Conservation (phyloP, 92 coral and sea anemone species). For the Umimayanthus kanabou region DNA sequence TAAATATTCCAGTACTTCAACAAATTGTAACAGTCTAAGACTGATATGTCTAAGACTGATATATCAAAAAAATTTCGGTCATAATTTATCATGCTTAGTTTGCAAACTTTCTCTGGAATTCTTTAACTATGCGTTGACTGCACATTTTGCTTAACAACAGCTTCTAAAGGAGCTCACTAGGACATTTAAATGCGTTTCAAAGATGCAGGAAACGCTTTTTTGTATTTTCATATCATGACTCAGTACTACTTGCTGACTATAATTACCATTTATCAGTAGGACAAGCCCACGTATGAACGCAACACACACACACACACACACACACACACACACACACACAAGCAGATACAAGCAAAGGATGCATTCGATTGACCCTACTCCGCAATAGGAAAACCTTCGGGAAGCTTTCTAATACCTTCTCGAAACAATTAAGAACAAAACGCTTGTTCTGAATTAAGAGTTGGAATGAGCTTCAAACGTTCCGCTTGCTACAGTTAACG, state of each 20-base stretch:
- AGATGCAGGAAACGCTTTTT: too few relatives aligned
- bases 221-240: too few relatives aligned
- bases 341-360: too few relatives aligned
- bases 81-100: too few relatives aligned
- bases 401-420: too few relatives aligned
- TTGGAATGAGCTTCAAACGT: too few relatives aligned
- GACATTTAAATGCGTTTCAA: background rate
- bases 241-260: background rate
- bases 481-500: too few relatives aligned
- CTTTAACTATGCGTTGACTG: background rate
- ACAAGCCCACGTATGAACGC: background rate
- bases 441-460: too few relatives aligned
- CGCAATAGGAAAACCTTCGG: too few relatives aligned
- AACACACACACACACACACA: background rate
- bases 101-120: background rate
- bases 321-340: background rate
- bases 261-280: too few relatives aligned
- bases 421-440: too few relatives aligned
- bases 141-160: background rate
- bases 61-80: background rate
- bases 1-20: background rate
- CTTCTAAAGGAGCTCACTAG: background rate
- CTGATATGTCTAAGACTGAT: background rate
- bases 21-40: background rate
- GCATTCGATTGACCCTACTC: too few relatives aligned